Conservation (phyloP, 1,140 invertebrate genomes). For the Pseudomyrmex pallidus region DNA sequence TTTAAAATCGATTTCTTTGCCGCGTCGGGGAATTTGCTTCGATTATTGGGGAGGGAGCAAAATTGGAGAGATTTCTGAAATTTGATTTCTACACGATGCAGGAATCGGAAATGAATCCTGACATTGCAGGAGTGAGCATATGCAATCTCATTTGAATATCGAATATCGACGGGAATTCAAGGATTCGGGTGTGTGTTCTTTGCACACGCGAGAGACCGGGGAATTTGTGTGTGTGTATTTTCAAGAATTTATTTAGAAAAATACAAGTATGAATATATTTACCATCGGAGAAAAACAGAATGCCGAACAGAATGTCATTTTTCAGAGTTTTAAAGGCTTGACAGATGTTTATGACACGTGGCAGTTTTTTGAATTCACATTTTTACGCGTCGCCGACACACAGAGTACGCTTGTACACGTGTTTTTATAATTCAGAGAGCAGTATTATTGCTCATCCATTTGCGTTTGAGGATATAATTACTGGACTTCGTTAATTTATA, state of each 20-base stretch:
- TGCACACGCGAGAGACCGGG: neutral
- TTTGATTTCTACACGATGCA: slow-evolving; percentile 15
- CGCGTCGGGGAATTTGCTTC: neutral
- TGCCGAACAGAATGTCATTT: no score
- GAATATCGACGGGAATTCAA: slow-evolving; percentile 1
- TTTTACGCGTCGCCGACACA: neutral
- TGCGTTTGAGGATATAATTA: slow-evolving; percentile 37
- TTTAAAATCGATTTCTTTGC: neutral
- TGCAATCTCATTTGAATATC: neutral
- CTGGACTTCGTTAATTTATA: neutral
- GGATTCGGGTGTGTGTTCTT: neutral
- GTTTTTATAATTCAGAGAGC: slow-evolving; percentile 8
- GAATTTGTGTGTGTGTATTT: slow-evolving; percentile 8
- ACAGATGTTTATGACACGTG: neutral
- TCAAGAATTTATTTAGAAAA: neutral
- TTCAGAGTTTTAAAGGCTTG: neutral
- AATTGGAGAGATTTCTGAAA: neutral
- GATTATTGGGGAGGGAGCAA: neutral
- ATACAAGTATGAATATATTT: no score
- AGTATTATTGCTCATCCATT: neutral
- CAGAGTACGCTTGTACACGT: neutral
- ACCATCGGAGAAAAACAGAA: no score
- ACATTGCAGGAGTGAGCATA: neutral
- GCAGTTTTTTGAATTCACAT: neutral
- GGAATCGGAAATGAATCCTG: neutral